A percentile compares a stretch with the other conserved stretches of the same genome.
These are phyloP conservation scores for Vesta saturnalis DNA, from an alignment of 2,888 invertebrate species.

Conservation along the genomic window DNA sequence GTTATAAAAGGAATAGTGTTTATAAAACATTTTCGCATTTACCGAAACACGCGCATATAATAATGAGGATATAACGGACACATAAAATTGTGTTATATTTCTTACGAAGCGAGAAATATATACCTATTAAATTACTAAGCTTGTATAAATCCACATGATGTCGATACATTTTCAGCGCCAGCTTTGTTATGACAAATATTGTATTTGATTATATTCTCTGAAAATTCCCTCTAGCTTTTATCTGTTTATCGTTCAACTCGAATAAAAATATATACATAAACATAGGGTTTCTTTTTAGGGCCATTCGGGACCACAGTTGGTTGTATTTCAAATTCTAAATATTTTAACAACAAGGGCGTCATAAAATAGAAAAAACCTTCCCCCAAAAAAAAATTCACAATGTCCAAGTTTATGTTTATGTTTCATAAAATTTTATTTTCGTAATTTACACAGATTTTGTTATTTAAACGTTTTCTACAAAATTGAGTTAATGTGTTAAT, in stretches of 20 bases:
- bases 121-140: too few relatives aligned
- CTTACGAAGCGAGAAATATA: too few relatives aligned
- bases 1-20: too few relatives aligned
- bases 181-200: conserved; percentile 48
- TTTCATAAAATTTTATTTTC: too few relatives aligned
- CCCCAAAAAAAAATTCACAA: too few relatives aligned
- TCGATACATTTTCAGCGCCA: conserved; percentile 43
- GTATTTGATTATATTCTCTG: conserved; percentile 42
- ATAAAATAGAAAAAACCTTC: conserved; percentile 17
- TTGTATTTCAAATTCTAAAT: conserved; percentile 40
- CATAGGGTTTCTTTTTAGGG: conserved; percentile 28
- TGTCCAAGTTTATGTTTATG: too few relatives aligned
- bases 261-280: conserved; percentile 38
- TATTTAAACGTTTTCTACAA: too few relatives aligned
- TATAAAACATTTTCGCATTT: too few relatives aligned
- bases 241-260: conserved; percentile 14
- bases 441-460: too few relatives aligned
- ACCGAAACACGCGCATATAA: too few relatives aligned
- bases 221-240: conserved; percentile 32
- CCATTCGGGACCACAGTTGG: conserved; percentile 40
- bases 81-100: too few relatives aligned
- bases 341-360: conserved; percentile 46
- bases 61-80: not conserved
- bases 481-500: too few relatives aligned
- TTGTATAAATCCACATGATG: conserved; percentile 46